Evolutionary conservation across 2,888 invertebrate species (phyloP).

Genomic region (Bruchidius siliquastri): DNA sequence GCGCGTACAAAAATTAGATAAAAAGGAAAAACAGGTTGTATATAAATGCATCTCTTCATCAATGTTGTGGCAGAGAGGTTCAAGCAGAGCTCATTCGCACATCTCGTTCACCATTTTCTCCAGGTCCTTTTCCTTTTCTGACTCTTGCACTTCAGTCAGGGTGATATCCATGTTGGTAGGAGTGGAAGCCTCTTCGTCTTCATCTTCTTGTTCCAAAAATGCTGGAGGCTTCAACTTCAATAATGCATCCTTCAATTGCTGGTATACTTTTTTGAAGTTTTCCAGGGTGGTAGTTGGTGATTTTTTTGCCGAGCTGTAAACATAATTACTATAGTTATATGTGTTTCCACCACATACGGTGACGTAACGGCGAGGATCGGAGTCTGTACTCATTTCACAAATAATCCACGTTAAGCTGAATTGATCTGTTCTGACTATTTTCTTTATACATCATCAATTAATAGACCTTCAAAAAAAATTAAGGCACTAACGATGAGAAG

Average conservation of each 20-base stretch:
- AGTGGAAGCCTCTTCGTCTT: constrained; percentile 30
- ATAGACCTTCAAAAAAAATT: no score
- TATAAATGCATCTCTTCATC: constrained; percentile 6
- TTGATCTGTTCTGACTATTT: no score
- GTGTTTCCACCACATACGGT: no score
- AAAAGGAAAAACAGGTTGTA: constrained; percentile 14
- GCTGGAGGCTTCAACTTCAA: constrained; percentile 75
- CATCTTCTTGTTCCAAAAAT: constrained; percentile 45
- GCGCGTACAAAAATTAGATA: constrained; percentile 9
- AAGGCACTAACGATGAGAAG: no score
- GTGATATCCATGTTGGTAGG: constrained; percentile 31
- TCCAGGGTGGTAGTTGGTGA: constrained; percentile 42
- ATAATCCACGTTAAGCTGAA: no score
- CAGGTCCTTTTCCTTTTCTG: constrained; percentile 68
- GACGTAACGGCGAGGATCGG: no score
- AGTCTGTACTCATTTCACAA: no score
- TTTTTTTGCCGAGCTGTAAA: constrained; percentile 46
- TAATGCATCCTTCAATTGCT: constrained; percentile 79
- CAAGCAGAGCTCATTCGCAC: constrained; percentile 26
- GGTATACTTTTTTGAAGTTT: constrained; percentile 43
- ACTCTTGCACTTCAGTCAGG: constrained; percentile 25
- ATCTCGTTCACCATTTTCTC: constrained; percentile 72
- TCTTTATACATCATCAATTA: no score
- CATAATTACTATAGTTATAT: no score
- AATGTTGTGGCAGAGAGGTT: neutral